phyloP scores from a whole-genome alignment of 1,140 invertebrate genomes.

The Oppia nitens region DNA sequence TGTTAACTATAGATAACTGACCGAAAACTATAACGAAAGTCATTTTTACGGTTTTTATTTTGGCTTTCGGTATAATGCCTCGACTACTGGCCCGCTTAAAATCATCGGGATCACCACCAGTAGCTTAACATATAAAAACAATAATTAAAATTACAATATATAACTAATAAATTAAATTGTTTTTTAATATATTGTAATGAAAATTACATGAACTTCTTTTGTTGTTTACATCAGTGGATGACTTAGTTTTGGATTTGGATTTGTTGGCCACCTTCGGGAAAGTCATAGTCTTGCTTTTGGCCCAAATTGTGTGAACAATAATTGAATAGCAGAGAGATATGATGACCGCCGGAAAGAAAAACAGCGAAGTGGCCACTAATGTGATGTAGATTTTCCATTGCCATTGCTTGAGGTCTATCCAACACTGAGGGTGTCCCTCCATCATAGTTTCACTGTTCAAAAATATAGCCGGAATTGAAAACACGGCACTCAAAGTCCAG shows the following conservation, averaged over 20 bases:
- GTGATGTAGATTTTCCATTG: constrained; percentile 75
- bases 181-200: no score
- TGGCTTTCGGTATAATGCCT: constrained; percentile 77
- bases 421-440: constrained; percentile 54
- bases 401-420: constrained; percentile 60
- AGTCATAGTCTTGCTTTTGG: constrained; percentile 37
- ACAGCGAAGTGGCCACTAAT: constrained; percentile 58
- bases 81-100: constrained; percentile 28
- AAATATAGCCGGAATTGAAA: constrained; percentile 63
- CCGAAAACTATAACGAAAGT: constrained; percentile 86
- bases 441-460: constrained; percentile 53
- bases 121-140: no score
- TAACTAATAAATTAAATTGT: no score
- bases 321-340: constrained; percentile 77
- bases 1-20: constrained; percentile 30
- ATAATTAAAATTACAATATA: no score
- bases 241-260: neutral
- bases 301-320: constrained; percentile 84
- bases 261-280: neutral
- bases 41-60: constrained; percentile 95
- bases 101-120: constrained; percentile 26
- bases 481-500: constrained; percentile 60
- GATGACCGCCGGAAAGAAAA: constrained; percentile 70
- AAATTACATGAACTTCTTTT: no score
- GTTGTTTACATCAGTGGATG: neutral